Evolutionary conservation across 2,888 invertebrate genomes (phyloP), one percentile per base, ranked within the genome.

Genomic region (Chydorus sphaericus): DNA sequence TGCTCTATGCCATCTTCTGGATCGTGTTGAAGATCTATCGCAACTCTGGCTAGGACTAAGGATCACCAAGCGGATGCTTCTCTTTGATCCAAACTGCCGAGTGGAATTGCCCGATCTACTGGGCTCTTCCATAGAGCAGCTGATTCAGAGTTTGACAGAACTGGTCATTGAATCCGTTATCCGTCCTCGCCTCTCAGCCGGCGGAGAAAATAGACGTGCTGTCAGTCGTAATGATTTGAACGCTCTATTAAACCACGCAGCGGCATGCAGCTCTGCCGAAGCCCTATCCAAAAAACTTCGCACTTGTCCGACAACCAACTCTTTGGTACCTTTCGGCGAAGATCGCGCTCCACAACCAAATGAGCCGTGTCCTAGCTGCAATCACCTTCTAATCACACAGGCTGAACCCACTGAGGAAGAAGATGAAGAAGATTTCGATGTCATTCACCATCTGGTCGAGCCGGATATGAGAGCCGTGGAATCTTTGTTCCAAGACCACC

Each of bases 31-130:
- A 36, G 52, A 52, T 10, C 11, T 33, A 7, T 33, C 52, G 20
- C 31, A 52, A 20, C 37, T 33, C 6, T 52, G 52, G 52, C 52
- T 52, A 11, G 36, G 33, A 36, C 18, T 52, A 5, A 31, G 52
- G 23, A 52, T 52, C 7, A 36, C 36, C 8, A 52, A 52, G 26
- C 52, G 33, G 18, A 36, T 52, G 8, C 37, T 52, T 10, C 36
- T 52, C 33, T 52, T 52, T 36, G 52, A 52, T 36, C 23, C 33
- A 5, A 10, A 36, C 4, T 33, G 16, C 10, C 8, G 31, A 8
- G 18, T 52, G 11, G 36, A 8, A 20, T 8, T 36, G 16, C 26
- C 52, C 10, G 52, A 31, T 23, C 23, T 52, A n/a, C 52, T 23
- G n/a, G 33, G 30, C 26, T 20, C 52, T 1, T 10, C 52, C 6